Evolutionary conservation across 2,113 vertebrate genomes (phyloP), one percentile per base, ranked within the genome.

Genomic region (Vidua chalybeata): DNA sequence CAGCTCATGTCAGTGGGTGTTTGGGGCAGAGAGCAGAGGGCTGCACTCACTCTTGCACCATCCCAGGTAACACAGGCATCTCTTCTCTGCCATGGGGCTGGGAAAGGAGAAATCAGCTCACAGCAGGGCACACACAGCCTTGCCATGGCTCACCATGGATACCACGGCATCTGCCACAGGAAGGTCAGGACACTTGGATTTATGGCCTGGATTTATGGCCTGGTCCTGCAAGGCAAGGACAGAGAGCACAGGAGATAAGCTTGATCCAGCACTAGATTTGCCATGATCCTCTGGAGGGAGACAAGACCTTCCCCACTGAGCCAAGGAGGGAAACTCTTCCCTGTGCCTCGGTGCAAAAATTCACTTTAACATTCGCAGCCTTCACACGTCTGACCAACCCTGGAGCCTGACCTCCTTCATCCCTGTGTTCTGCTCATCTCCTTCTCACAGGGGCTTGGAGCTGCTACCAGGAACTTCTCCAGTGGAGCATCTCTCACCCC

Each of bases 311-410:
- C 33, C 46, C 20, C 64, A 30, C 21, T 0, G 7, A 80, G 43
- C 14, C 35, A 39, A 0, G 1, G 51, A 56, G 33, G 63, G 33
- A 55, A 74, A 51, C 9, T n/a, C 33, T 52, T 83, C 33, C 45
- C 51, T 1, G 1, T 37, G 33, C 23, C 33, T 66, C 0, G 0
- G 12, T 28, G 63, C 51, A 88, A 37, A 82, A 90, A 68, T 46
- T 24, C 6, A 31, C 64, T 61, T 76, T 61, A 37, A 63, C 19
- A 11, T 74, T 61, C 15, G 13, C 15, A 5, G 0, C 16, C 68
- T 62, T 62, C 69, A 51, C 30, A 13, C 0, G 0, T 52, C 54
- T 52, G 0, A 10, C 10, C 0, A 0, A 16, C 16, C 11, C 55
- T 30, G 31, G 11, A 77, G 33, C 55, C 49, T 77, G 55, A 46